phyloP scores from a whole-genome alignment of 30 jellyfish, hydroid and myxozoan species.

The Aurelia aurita region DNA sequence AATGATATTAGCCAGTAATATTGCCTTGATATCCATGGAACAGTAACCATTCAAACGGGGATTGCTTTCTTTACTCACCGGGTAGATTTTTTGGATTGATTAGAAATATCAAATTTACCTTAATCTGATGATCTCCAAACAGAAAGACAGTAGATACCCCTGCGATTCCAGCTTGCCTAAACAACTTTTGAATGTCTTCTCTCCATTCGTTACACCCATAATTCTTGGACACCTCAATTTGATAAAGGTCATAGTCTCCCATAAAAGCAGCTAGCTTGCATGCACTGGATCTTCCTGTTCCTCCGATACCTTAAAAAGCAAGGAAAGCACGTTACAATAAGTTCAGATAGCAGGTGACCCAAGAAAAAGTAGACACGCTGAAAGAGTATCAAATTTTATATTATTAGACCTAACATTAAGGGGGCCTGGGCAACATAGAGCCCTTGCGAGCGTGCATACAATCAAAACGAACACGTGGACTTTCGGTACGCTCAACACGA shows the following conservation, averaged over 20 bases:
- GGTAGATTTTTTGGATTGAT: neutral
- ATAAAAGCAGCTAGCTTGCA: conserved; percentile 67
- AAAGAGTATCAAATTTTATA: no score
- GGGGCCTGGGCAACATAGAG: no score
- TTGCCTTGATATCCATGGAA: no score
- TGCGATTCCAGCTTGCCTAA: conserved; percentile 64
- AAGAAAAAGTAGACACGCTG: no score
- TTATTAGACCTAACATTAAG: no score
- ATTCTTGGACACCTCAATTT: conserved; percentile 55
- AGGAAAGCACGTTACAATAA: neutral
- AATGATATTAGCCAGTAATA: no score
- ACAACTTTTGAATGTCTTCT: conserved; percentile 56
- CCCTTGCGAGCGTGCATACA: no score
- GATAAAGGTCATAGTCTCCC: conserved; percentile 69
- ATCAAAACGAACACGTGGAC: no score
- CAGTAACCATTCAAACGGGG: no score
- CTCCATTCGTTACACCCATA: conserved; percentile 69
- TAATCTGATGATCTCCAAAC: conserved; percentile 69
- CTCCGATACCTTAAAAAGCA: conserved; percentile 50
- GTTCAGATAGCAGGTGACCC: neutral
- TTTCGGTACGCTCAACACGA: no score
- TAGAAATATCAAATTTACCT: conserved; percentile 14
- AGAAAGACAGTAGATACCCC: conserved; percentile 51
- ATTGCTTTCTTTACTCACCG: no score
- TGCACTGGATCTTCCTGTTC: conserved; percentile 74